These are phyloP conservation scores for Schizothorax lantsangensis DNA, from an alignment of 2,797 vertebrate species.

Conservation along the genomic window DNA sequence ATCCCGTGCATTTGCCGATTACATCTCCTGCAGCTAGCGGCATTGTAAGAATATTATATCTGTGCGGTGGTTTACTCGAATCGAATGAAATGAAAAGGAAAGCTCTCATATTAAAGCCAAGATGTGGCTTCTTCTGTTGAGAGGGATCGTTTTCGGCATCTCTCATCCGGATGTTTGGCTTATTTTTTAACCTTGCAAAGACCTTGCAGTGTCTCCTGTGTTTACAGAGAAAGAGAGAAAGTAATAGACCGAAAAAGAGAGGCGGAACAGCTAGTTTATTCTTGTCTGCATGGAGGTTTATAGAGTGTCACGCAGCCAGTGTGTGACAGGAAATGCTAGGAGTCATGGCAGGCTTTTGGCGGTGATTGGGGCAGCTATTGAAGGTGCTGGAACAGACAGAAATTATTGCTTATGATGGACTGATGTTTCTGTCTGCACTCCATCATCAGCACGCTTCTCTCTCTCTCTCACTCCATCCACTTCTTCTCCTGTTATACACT, in stretches of 20 bases:
- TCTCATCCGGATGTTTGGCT: constrained; percentile 45
- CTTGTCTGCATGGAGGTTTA: constrained; percentile 36
- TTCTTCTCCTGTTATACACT: neutral
- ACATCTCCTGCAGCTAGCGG: constrained; percentile 25
- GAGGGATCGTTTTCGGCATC: constrained; percentile 37
- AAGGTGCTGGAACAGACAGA: constrained; percentile 1
- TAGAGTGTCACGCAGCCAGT: constrained; percentile 24
- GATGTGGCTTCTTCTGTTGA: constrained; percentile 28
- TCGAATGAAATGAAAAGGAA: constrained; percentile 44
- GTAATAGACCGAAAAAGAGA: constrained; percentile 2
- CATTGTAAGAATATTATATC: constrained; percentile 43
- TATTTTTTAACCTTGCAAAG: constrained; percentile 55
- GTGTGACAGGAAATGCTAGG: constrained; percentile 32
- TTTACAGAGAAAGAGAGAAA: constrained; percentile 16
- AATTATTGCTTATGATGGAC: constrained; percentile 44
- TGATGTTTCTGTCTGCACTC: constrained; percentile 20
- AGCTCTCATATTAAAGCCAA: constrained; percentile 45
- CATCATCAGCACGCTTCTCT: constrained; percentile 1
- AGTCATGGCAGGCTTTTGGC: constrained; percentile 24
- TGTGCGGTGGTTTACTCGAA: constrained; percentile 22
- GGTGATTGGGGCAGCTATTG: constrained; percentile 32
- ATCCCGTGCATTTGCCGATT: constrained; percentile 16
- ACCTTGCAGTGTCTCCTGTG: constrained; percentile 18
- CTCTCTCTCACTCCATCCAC: neutral
- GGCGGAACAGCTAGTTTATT: constrained; percentile 6